Evolutionary conservation across 2,888 invertebrate species (phyloP), one percentile per base, ranked within the genome.

Genomic region (Ochropleura plecta): DNA sequence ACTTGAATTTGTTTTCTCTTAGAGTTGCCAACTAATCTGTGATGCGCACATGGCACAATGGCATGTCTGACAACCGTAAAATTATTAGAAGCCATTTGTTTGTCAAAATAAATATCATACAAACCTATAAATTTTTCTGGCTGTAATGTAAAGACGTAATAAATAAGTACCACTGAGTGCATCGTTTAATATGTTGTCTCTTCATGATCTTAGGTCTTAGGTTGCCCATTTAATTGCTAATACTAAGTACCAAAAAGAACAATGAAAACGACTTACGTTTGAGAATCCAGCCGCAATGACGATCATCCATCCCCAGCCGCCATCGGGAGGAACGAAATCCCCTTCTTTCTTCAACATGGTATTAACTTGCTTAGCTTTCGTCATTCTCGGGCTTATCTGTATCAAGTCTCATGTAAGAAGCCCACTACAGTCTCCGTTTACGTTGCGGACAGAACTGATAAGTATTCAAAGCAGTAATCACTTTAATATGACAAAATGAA

Each of bases 301-400:
- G 40, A 98, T 97, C 91, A 98, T 95, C 98, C 98, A 98, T 0
- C 97, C 98, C 98, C 98, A 98, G 0, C 98, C 98, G 7, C 98
- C 98, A 91, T 98, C 98, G 0, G 98, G 98, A 0, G 98, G 97
- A 64, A 97, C 93, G 87, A 98, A 98, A 71, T 97, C 97, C 10
- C 96, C 96, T 89, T 93, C 94, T 91, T 92, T 96, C 78, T 92
- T 97, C 90, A 93, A 90, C 83, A 93, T 95, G 0, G 91, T 84
- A 57, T 93, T 92, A 6, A 91, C 85, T 78, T 90, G 79, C 78
- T 94, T 92, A 51, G 86, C 65, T 79, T 93, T 93, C 40, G 83
- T 88, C 95, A 96, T 96, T 68, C 69, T 89, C 75, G 79, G 81
- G 59, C 64, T 73, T 76, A 73, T 77, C 57, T 57, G 49, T 49